These are phyloP conservation scores for Typhlichthys eigenmanni DNA, from an alignment of 2,797 vertebrate genomes.

Conservation along the genomic window DNA sequence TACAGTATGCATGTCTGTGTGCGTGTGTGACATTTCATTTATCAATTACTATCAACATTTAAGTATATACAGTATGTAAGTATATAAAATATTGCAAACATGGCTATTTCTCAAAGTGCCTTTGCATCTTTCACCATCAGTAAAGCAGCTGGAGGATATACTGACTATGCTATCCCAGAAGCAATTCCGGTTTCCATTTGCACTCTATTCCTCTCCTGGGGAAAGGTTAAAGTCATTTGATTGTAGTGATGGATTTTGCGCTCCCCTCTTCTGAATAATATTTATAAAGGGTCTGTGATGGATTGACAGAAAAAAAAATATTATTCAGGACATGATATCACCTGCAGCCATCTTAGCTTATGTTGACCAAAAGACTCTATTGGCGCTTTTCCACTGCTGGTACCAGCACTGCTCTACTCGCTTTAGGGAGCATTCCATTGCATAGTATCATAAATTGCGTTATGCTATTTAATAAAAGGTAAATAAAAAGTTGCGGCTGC, in stretches of 20 bases:
- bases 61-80: not conserved
- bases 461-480: too few species aligned
- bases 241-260: constrained; percentile 32
- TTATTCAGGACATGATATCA: constrained; percentile 41
- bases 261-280: constrained; percentile 18
- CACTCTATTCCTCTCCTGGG: constrained; percentile 5
- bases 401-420: too few species aligned
- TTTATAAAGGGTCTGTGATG: constrained; percentile 25
- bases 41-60: too few species aligned
- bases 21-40: too few species aligned
- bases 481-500: too few species aligned
- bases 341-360: constrained; percentile 30
- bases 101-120: not conserved
- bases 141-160: not conserved
- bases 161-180: constrained; percentile 26
- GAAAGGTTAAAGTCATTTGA: constrained; percentile 25
- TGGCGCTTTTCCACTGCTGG: too few species aligned
- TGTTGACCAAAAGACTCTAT: constrained; percentile 3
- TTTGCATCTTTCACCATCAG: constrained; percentile 12
- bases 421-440: too few species aligned
- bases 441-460: too few species aligned
- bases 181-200: constrained; percentile 50
- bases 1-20: too few species aligned
- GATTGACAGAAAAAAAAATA: constrained; percentile 12
- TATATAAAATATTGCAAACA: not conserved